Conservation (phyloP, 2,797 vertebrate species). For the Clarias fuscus region DNA sequence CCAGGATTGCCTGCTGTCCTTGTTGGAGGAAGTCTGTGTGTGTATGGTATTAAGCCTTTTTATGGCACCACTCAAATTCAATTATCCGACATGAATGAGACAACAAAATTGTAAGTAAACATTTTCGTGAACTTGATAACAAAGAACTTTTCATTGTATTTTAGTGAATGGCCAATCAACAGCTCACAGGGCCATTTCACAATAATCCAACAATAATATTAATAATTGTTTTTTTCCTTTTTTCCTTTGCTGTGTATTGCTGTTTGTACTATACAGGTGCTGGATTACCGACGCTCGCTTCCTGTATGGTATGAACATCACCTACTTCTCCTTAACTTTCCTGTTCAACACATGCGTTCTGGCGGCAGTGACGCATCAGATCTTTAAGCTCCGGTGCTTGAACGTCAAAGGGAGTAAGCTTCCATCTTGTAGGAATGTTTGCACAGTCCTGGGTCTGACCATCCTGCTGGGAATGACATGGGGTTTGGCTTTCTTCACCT, state of each 20-base stretch:
- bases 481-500: slow-evolving; percentile 75
- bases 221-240: not conserved
- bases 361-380: slow-evolving; percentile 60
- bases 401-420: not conserved
- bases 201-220: not conserved
- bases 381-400: slow-evolving; percentile 59
- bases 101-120: slow-evolving; percentile 56
- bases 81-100: slow-evolving; percentile 53
- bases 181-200: not conserved
- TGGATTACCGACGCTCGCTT: slow-evolving; percentile 68
- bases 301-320: slow-evolving; percentile 67
- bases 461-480: slow-evolving; percentile 80
- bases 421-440: not conserved
- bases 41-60: slow-evolving; percentile 55
- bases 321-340: slow-evolving; percentile 67
- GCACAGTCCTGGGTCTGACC: slow-evolving; percentile 72
- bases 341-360: slow-evolving; percentile 75
- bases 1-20: slow-evolving; percentile 69
- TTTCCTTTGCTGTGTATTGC: not conserved
- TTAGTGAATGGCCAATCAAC: not conserved
- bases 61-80: slow-evolving; percentile 57
- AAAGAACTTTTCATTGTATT: not conserved
- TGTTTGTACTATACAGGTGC: slow-evolving; percentile 69
- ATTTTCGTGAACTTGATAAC: not conserved
- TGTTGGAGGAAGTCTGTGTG: slow-evolving; percentile 56